Evolutionary conservation across 2,888 invertebrate genomes (phyloP).

Genomic region (Perdita meconis): DNA sequence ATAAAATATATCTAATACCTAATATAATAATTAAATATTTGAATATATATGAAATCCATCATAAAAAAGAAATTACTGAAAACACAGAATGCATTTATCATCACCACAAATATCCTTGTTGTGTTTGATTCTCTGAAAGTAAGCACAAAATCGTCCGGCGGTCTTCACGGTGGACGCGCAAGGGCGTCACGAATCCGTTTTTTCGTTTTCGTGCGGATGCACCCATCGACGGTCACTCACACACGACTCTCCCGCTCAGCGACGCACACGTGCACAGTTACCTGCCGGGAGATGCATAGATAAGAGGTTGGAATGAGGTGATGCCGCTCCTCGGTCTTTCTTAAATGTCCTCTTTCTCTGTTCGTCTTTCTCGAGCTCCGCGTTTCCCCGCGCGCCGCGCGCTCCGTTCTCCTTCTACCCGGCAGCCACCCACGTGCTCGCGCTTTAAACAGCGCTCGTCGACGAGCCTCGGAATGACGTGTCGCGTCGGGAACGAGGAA

Average conservation of each 20-base stretch:
- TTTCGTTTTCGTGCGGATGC: constrained; percentile 21
- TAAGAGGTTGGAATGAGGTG: constrained; percentile 76
- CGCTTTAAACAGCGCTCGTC: constrained; percentile 57
- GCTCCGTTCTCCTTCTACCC: constrained; percentile 17
- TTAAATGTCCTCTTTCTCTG: constrained; percentile 68
- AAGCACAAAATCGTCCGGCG: constrained; percentile 65
- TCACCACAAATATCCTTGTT: no score
- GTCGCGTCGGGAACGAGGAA: constrained; percentile 54
- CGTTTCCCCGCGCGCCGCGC: not conserved
- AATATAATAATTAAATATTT: no score
- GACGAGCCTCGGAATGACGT: constrained; percentile 55
- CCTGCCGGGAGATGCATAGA: constrained; percentile 77
- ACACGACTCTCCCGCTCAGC: constrained; percentile 36
- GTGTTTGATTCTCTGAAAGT: constrained; percentile 46
- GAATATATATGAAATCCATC: no score
- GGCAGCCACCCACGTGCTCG: constrained; percentile 67
- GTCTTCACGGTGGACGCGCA: constrained; percentile 61
- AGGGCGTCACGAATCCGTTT: constrained; percentile 52
- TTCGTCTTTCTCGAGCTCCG: constrained; percentile 33
- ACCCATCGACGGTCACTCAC: constrained; percentile 3
- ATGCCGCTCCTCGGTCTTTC: constrained; percentile 73
- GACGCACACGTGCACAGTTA: constrained; percentile 42
- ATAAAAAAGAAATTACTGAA: no score
- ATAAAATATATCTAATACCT: no score
- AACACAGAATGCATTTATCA: no score